Evolutionary conservation across 2,888 invertebrate genomes (phyloP).

Genomic region (Hyalella azteca): DNA sequence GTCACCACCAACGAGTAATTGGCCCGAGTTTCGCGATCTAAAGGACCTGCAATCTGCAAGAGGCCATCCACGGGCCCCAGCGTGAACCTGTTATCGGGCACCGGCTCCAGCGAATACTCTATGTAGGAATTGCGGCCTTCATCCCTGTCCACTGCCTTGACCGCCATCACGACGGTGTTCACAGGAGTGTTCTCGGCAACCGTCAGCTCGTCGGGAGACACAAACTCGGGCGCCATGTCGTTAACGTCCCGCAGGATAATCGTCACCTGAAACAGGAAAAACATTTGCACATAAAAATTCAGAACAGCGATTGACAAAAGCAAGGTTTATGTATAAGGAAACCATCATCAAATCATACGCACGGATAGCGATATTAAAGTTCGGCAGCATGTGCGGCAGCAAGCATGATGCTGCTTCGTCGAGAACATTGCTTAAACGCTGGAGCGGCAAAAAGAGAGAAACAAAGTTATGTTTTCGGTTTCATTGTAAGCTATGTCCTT

Average conservation of each 20-base stretch:
- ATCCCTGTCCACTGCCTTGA: constrained; percentile 87
- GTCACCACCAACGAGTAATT: constrained; percentile 73
- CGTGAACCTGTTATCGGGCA: constrained; percentile 72
- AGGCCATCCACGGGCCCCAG: constrained; percentile 87
- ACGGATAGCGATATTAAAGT: no score
- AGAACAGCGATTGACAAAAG: no score
- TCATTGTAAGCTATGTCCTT: no score
- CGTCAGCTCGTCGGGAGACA: constrained; percentile 73
- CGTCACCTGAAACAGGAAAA: constrained; percentile 55
- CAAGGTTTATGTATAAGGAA: no score
- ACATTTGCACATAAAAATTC: no score
- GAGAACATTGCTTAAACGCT: no score
- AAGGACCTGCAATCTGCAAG: constrained; percentile 79
- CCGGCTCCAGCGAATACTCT: constrained; percentile 74
- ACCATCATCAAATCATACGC: no score
- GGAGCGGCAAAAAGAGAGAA: no score
- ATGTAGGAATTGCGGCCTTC: constrained; percentile 90
- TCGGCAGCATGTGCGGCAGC: no score
- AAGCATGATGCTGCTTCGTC: no score
- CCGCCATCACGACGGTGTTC: constrained; percentile 85
- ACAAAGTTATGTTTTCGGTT: no score
- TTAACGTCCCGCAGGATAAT: constrained; percentile 74
- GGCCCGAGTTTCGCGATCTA: constrained; percentile 82
- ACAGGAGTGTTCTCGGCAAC: constrained; percentile 84
- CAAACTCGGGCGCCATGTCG: constrained; percentile 89